Base-by-base conservation (phyloP, 1,140 invertebrate genomes). In the Zeugodacus cucurbitae region DNA sequence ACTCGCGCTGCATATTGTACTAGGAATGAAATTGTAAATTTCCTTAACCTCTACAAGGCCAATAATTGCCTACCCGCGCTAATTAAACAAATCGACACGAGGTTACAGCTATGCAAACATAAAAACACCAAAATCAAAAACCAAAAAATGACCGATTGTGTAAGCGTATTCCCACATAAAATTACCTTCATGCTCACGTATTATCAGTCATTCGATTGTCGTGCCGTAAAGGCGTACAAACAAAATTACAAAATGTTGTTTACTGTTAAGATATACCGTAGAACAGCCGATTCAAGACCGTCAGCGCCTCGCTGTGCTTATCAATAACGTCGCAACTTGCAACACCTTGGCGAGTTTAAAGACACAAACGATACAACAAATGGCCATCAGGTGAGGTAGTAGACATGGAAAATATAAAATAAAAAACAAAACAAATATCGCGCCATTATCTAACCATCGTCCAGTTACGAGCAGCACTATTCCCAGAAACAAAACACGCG, bases 91-190 rank as follows among this genome's bases (percentile, higher is more conserved):
- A 67, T n/a, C 58, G 58, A 62, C 58, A 62, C n/a, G 58, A n/a
- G 5, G n/a, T n/a, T 62, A 26, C 64, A 67, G 67, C 22, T 74
- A 32, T 29, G 34, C 32, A 74, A 34, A 74, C 32, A 74, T 41
- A 22, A 70, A 70, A 74, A 74, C 34, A 37, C 32, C n/a, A 48
- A 44, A 41, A 22, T 82, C 44, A 82, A 82, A n/a, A n/a, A n/a
- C n/a, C n/a, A 62, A 48, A 22, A 48, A 82, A 48, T 82, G 74
- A 82, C 74, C 74, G 74, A 82, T 82, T 82, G 74, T 82, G n/a
- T 78, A n/a, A 20, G 17, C 22, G 7, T 34, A 7, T 44, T 78
- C 2, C 41, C 74, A 78, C 17, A 78, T 26, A 11, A 82, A 82
- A 48, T 82, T 29, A 11, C 74, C 41, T 82, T 54, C 26, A 44